These are phyloP conservation scores for Cybosia mesomella DNA, from an alignment of 2,888 invertebrate species.

Conservation along the genomic window DNA sequence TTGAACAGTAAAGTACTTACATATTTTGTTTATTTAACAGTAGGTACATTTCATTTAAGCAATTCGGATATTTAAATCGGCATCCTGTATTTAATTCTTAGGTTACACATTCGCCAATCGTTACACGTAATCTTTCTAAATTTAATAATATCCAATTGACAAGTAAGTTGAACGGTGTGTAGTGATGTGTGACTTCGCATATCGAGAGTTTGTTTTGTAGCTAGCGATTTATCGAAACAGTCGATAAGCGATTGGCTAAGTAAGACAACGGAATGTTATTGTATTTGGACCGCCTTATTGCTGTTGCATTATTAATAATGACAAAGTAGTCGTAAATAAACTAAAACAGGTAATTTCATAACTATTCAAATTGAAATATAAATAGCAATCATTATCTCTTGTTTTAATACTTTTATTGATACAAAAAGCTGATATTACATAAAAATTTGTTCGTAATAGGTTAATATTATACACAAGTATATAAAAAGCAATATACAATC, in stretches of 20 bases:
- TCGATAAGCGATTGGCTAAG: constrained; percentile 36
- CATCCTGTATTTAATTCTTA: constrained; percentile 39
- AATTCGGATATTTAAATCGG: constrained; percentile 16
- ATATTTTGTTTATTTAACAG: too few relatives aligned
- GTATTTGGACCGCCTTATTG: constrained; percentile 29
- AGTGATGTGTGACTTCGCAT: constrained; percentile 35
- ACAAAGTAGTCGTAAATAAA: constrained; percentile 1
- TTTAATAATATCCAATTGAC: constrained; percentile 60
- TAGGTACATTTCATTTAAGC: neutral
- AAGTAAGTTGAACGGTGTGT: constrained; percentile 46
- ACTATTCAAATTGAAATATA: constrained; percentile 18
- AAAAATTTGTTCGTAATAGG: constrained; percentile 46
- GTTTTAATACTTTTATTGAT: constrained; percentile 21
- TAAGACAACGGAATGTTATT: constrained; percentile 47
- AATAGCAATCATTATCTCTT: constrained; percentile 20
- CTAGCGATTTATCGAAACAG: constrained; percentile 39
- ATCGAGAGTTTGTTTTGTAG: constrained; percentile 40
- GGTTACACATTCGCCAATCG: constrained; percentile 52
- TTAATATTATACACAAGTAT: constrained; percentile 51
- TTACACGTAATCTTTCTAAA: constrained; percentile 45
- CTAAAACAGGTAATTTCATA: neutral
- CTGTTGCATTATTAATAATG: constrained; percentile 19
- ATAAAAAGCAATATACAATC: constrained; percentile 59
- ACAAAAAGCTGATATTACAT: constrained; percentile 35
- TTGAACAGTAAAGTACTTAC: neutral